Evolutionary conservation across 2,888 invertebrate species (phyloP).

Genomic region (Timandra comae): DNA sequence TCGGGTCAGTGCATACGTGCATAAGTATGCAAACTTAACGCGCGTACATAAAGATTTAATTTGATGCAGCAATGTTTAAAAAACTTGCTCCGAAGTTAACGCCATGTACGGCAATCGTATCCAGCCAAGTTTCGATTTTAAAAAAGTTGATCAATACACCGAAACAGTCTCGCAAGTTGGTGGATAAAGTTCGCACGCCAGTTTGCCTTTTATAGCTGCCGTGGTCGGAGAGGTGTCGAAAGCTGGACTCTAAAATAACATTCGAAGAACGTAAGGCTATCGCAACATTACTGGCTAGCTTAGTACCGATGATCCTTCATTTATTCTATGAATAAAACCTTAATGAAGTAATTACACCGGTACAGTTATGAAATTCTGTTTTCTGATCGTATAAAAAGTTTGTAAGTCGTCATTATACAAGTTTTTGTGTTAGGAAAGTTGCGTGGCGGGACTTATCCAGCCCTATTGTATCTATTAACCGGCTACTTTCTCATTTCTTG

Average conservation of each 20-base stretch:
- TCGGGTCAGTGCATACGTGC: slow-evolving; percentile 9
- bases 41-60: slow-evolving; percentile 59
- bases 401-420: slow-evolving; percentile 50
- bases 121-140: slow-evolving; percentile 50
- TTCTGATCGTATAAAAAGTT: slow-evolving; percentile 44
- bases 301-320: slow-evolving; percentile 4
- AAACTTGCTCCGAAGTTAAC: slow-evolving; percentile 50
- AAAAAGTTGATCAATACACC: slow-evolving; percentile 54
- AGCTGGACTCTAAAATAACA: slow-evolving; percentile 27
- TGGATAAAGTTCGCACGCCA: slow-evolving; percentile 56
- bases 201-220: slow-evolving; percentile 52
- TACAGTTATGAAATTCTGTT: slow-evolving; percentile 49
- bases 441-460: slow-evolving; percentile 57
- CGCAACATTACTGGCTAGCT: slow-evolving; percentile 43
- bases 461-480: slow-evolving; percentile 75
- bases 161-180: slow-evolving; percentile 56
- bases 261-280: slow-evolving; percentile 20
- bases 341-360: slow-evolving; percentile 53
- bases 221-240: slow-evolving; percentile 49
- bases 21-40: slow-evolving; percentile 52
- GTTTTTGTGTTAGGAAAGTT: slow-evolving; percentile 69
- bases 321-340: slow-evolving; percentile 4
- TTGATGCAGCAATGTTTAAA: slow-evolving; percentile 50
- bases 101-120: slow-evolving; percentile 55
- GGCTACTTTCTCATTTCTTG: slow-evolving; percentile 71